These are phyloP conservation scores for Perca fluviatilis DNA, from an alignment of 2,113 vertebrate genomes.

Conservation along the genomic window DNA sequence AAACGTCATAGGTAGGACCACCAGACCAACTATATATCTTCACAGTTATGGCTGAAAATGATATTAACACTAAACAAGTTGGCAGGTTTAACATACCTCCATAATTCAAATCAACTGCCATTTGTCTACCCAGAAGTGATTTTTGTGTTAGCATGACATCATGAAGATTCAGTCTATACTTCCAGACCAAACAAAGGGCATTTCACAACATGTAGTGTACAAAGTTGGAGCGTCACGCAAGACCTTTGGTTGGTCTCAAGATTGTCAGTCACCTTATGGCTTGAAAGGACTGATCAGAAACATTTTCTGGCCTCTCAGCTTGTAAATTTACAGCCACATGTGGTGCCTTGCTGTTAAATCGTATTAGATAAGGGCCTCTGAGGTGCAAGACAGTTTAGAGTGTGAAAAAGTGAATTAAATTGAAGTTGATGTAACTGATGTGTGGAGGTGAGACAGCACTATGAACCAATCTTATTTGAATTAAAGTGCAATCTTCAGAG, in stretches of 20 bases:
- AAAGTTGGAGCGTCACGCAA: conserved; percentile 25
- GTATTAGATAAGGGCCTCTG: conserved; percentile 35
- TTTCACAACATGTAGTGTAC: conserved; percentile 25
- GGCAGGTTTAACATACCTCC: too few relatives aligned
- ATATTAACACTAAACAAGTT: too few relatives aligned
- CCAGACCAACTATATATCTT: too few relatives aligned
- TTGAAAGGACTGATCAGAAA: conserved; percentile 46
- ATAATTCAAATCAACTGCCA: too few relatives aligned
- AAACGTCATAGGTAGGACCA: too few relatives aligned
- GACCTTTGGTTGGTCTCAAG: conserved; percentile 16
- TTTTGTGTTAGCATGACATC: too few relatives aligned
- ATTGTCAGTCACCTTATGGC: conserved; percentile 33
- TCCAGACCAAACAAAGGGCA: conserved; percentile 15
- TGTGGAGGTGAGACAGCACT: conserved; percentile 19
- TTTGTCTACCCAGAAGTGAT: too few relatives aligned
- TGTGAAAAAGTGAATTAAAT: conserved; percentile 46
- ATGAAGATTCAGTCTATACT: neutral
- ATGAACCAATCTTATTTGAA: conserved; percentile 18
- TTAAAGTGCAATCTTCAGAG: conserved; percentile 14
- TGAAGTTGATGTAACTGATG: conserved; percentile 42
- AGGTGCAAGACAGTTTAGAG: conserved; percentile 36
- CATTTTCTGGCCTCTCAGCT: conserved; percentile 18
- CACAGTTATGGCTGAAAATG: too few relatives aligned
- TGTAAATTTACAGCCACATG: conserved; percentile 31
- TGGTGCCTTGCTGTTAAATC: conserved; percentile 56